Evolutionary conservation across 2,888 invertebrate genomes (phyloP), one percentile per base, ranked within the genome.

Genomic region (Apodemia mormo): DNA sequence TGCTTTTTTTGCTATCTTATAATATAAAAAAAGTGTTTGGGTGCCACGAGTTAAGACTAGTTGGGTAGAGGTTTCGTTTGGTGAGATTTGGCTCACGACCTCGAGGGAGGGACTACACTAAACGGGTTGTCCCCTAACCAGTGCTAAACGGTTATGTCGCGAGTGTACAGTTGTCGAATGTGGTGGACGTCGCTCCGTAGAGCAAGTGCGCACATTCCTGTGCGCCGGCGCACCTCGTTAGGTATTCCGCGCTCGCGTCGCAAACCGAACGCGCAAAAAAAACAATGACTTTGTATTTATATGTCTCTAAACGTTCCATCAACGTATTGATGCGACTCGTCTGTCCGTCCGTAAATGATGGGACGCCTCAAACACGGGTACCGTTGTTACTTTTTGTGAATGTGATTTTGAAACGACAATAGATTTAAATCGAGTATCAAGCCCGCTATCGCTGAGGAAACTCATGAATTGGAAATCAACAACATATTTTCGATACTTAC

Each of bases 251-350:
- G 81, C 74, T 73, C 80, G 83, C 83, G 79, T 83, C 82, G 84
- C 88, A 82, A 84, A 85, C 84, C 73, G 79, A 83, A 84, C 88
- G 83, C 84, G 88, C 89, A 71, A 90, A 90, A 89, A 90, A 89
- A 84, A 90, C 90, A 89, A 90, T 88, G 88, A 87, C 86, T 87
- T 80, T 84, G 86, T 88, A 91, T 89, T 88, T 89, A 90, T 89
- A 85, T 83, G 87, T 85, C 85, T 86, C 86, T 86, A 89, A 91
- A 90, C 86, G 87, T 90, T 89, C 84, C 86, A 87, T 87, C 87
- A 85, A 83, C 81, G 87, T 82, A 88, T 88, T 84, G 90, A 87
- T 87, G 82, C 85, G 84, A 84, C 81, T 82, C 82, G 80, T 77
- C 80, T 77, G 82, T 81, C 83, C 82, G 81, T 81, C 83, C 82